Conservation (phyloP, 2,113 vertebrate species). For the Hystrix cristata region DNA sequence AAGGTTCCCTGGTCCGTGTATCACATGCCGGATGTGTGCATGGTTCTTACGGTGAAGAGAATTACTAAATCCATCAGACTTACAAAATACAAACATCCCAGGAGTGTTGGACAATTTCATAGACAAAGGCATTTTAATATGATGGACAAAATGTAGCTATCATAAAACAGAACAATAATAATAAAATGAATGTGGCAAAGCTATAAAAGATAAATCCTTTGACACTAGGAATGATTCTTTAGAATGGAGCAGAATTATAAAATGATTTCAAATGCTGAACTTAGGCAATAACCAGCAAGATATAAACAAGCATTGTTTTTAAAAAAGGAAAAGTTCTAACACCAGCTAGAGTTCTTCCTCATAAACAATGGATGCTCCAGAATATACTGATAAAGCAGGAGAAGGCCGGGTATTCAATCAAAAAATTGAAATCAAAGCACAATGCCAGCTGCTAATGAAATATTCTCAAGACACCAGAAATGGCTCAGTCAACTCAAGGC, state of each 20-base stretch:
- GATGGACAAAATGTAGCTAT: neutral
- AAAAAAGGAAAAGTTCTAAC: neutral
- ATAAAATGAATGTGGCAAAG: constrained; percentile 13
- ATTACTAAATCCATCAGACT: neutral
- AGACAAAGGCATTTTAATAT: neutral
- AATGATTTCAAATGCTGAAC: neutral
- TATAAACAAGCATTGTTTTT: neutral
- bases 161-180: neutral
- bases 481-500: neutral
- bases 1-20: neutral
- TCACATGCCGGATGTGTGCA: neutral
- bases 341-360: neutral
- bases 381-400: neutral
- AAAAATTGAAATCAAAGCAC: neutral
- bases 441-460: neutral
- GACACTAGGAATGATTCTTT: neutral
- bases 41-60: neutral
- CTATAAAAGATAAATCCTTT: neutral
- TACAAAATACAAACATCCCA: neutral
- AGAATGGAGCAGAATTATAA: neutral
- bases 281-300: neutral
- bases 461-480: neutral
- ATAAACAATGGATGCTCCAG: neutral
- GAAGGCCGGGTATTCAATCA: neutral
- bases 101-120: neutral